A percentile compares a stretch with the other conserved stretches of the same genome.
These are phyloP conservation scores for Caenorhabditis japonica DNA, from an alignment of 2,888 invertebrate species.

Conservation along the genomic window DNA sequence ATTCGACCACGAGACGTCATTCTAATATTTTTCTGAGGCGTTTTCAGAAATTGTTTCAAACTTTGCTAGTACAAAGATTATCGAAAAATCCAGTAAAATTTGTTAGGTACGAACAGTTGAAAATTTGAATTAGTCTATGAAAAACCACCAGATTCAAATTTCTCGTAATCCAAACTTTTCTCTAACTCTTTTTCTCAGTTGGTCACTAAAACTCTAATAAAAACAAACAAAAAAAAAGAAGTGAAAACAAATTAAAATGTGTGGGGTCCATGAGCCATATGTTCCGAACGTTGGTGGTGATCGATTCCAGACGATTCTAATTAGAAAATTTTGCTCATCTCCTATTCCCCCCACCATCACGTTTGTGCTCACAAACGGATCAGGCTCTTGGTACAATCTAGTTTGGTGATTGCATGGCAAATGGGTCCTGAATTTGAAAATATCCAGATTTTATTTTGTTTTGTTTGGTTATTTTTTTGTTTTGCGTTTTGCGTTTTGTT, in stretches of 20 bases:
- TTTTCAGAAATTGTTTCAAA: no score
- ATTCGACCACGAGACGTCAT: no score
- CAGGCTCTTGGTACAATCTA: constrained; percentile 14
- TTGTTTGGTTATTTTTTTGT: not conserved
- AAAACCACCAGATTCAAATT: no score
- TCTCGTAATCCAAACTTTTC: no score
- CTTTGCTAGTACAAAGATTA: no score
- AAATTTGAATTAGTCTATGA: no score
- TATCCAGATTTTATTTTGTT: not conserved
- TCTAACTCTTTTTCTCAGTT: no score
- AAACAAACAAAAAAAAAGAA: not conserved
- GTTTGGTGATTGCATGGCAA: constrained; percentile 21
- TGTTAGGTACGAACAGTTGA: no score
- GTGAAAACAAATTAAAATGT: constrained; percentile 29
- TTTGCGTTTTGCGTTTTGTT: not conserved
- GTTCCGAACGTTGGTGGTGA: constrained; percentile 30
- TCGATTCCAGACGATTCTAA: constrained; percentile 50
- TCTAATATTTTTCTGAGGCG: no score
- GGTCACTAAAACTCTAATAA: no score
- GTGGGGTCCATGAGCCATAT: constrained; percentile 21
- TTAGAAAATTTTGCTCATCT: constrained; percentile 36
- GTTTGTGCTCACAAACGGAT: no score
- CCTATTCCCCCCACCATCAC: constrained; percentile 22
- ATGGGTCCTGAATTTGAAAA: constrained; percentile 2
- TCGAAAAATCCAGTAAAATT: no score